phyloP scores from a whole-genome alignment of 2,797 vertebrate species.

The Phylloscopus collybita region DNA sequence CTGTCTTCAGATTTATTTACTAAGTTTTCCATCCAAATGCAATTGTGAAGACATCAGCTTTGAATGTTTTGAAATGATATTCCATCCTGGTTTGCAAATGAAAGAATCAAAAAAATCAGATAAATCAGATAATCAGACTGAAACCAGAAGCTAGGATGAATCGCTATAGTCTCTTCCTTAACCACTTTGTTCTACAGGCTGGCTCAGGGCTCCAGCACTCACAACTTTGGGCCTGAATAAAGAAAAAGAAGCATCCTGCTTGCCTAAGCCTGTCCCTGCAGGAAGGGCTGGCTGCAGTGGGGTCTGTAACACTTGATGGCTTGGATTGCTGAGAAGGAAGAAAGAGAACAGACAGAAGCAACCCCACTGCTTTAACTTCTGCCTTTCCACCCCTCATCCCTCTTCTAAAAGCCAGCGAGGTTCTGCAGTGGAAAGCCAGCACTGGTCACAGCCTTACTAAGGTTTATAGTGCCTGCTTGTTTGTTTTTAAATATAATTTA shows the following conservation, averaged over 20 bases:
- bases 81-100: not conserved
- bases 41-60: not conserved
- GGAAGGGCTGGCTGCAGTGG: not conserved
- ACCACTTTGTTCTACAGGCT: not conserved
- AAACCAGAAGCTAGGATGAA: not conserved
- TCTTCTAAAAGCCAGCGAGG: not conserved
- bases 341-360: not conserved
- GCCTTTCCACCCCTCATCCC: not conserved
- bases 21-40: not conserved
- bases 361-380: not conserved
- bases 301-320: not conserved
- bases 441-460: not conserved
- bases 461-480: not conserved
- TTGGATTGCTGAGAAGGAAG: not conserved
- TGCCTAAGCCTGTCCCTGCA: accelerated
- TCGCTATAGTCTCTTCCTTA: not conserved
- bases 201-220: not conserved
- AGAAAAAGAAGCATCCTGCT: not conserved
- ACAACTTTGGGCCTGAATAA: not conserved
- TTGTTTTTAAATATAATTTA: not conserved
- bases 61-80: not conserved
- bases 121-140: too few relatives aligned
- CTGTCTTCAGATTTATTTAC: not conserved
- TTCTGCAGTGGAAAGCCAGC: not conserved
- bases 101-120: not conserved